Evolutionary conservation across 2,797 vertebrate genomes (phyloP).

Genomic region (Rhincodon typus): DNA sequence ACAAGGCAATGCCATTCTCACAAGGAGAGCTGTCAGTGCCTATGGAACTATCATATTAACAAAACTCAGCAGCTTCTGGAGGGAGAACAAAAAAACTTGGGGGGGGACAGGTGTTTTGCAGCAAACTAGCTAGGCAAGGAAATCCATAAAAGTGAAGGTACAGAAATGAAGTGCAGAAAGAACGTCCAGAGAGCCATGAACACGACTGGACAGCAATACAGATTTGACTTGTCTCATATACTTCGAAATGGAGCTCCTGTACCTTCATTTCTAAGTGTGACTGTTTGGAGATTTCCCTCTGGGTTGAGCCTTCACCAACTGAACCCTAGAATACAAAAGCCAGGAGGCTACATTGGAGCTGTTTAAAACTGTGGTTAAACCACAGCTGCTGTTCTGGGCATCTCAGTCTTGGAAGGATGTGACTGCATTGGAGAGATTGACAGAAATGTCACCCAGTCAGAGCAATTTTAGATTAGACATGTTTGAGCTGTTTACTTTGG

Average conservation of each 20-base stretch:
- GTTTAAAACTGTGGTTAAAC: neutral
- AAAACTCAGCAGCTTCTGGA: neutral
- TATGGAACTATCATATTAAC: neutral
- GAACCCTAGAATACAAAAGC: neutral
- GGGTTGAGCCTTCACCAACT: too few species aligned
- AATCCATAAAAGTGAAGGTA: neutral
- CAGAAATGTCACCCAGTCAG: neutral
- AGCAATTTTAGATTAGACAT: neutral
- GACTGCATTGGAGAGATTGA: neutral
- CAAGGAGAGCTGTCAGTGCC: neutral
- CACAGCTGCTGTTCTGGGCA: neutral
- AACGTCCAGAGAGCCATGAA: neutral
- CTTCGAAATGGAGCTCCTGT: too few species aligned
- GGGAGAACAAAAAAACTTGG: neutral
- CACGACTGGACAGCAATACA: neutral
- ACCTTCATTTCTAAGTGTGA: too few species aligned
- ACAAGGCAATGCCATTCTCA: neutral
- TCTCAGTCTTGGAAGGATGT: too few species aligned
- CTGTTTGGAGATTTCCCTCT: too few species aligned
- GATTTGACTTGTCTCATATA: too few species aligned
- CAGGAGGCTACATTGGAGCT: neutral
- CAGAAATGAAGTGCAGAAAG: neutral
- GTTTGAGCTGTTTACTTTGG: neutral
- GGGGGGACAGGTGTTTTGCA: too few species aligned
- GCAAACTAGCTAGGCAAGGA: neutral